Conservation (phyloP, 2,113 vertebrate species). For the Narcine bancroftii region DNA sequence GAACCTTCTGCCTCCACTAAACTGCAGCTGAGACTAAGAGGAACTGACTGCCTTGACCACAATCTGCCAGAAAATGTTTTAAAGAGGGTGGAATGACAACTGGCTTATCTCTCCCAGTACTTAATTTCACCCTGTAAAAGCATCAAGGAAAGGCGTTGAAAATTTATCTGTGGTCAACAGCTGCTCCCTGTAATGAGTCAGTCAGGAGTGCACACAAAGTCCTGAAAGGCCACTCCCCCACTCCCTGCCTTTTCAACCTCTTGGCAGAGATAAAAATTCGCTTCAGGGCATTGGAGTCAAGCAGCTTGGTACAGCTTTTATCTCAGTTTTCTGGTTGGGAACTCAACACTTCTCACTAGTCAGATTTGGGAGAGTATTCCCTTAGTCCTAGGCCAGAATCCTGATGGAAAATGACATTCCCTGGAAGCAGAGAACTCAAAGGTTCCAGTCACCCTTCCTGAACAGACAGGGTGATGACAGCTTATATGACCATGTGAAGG, state of each 20-base stretch:
- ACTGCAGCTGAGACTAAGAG: background rate
- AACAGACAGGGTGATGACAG: conserved; percentile 8
- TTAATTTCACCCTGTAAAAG: conserved; percentile 25
- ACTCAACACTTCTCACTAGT: background rate
- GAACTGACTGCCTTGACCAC: background rate
- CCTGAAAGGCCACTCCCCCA: background rate
- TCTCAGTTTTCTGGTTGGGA: conserved; percentile 8
- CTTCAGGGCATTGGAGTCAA: background rate
- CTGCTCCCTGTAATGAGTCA: background rate
- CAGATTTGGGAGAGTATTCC: background rate
- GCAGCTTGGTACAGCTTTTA: background rate
- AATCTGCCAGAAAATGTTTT: conserved; percentile 25
- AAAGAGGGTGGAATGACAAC: conserved; percentile 32
- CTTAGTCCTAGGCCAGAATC: background rate
- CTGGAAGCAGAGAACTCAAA: background rate
- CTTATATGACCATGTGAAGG: background rate
- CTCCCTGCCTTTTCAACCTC: background rate
- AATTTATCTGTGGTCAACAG: conserved; percentile 25
- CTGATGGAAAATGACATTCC: conserved; percentile 1
- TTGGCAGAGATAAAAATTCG: background rate
- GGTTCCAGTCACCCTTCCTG: background rate
- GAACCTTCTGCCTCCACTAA: background rate
- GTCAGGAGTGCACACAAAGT: background rate
- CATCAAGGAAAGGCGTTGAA: conserved; percentile 25
- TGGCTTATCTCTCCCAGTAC: conserved; percentile 31